Percentiles rank a stretch among this genome's conserved stretches.
phyloP scores from a whole-genome alignment of 2,113 vertebrate genomes.

The Suncus etruscus region DNA sequence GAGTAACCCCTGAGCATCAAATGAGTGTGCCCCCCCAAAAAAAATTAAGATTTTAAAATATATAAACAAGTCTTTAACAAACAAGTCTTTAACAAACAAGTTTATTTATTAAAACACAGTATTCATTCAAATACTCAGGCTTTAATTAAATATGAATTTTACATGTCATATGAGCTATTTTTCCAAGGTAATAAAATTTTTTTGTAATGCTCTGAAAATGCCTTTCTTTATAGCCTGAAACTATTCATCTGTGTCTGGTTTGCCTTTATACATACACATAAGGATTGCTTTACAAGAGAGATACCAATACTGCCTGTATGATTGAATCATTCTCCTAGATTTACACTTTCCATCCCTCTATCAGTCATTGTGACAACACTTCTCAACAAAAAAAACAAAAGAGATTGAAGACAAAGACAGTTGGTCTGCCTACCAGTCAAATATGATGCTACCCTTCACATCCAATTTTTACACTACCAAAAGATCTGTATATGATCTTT shows the following conservation, averaged over 20 bases:
- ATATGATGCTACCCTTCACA: slow-evolving; percentile 66
- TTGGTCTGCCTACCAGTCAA: slow-evolving; percentile 66
- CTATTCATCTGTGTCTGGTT: neutral
- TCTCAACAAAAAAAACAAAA: slow-evolving; percentile 48
- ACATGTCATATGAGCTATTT: neutral
- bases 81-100: too few relatives aligned
- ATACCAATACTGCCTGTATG: slow-evolving; percentile 56
- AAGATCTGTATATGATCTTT: slow-evolving; percentile 61
- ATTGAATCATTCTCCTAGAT: slow-evolving; percentile 60
- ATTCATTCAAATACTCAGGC: neutral
- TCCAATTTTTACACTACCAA: slow-evolving; percentile 57
- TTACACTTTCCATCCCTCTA: slow-evolving; percentile 60
- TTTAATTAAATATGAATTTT: slow-evolving; percentile 28
- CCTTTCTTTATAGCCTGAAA: slow-evolving; percentile 50
- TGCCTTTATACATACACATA: slow-evolving; percentile 30
- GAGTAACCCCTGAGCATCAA: too few relatives aligned
- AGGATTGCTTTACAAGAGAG: slow-evolving; percentile 48
- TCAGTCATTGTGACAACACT: slow-evolving; percentile 73
- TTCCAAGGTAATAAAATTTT: neutral
- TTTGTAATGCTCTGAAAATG: neutral
- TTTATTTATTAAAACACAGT: neutral
- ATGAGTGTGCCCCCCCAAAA: too few relatives aligned
- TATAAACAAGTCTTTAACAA: too few relatives aligned
- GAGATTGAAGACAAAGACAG: slow-evolving; percentile 70
- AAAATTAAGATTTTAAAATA: too few relatives aligned